phyloP scores from a whole-genome alignment of 2,113 vertebrate species.

The Peromyscus leucopus region DNA sequence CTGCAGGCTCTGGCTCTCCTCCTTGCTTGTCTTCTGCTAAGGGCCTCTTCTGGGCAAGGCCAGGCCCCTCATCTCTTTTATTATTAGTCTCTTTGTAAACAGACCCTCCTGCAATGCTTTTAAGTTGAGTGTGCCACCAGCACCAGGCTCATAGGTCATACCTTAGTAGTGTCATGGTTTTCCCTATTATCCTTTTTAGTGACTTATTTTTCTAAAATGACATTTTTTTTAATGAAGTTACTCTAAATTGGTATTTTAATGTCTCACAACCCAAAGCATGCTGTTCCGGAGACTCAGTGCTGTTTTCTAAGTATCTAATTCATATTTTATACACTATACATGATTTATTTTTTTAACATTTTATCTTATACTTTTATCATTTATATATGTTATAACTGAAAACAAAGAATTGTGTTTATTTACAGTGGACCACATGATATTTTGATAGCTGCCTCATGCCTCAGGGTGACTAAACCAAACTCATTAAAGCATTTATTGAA shows the following conservation, averaged over 20 bases:
- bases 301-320: background rate
- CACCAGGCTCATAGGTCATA: background rate
- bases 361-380: background rate
- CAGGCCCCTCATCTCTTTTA: background rate
- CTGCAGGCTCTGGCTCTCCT: background rate
- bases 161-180: background rate
- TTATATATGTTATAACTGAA: background rate
- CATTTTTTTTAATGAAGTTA: background rate
- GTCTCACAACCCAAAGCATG: background rate
- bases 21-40: background rate
- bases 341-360: background rate
- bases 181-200: background rate
- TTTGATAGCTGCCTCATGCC: background rate
- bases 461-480: background rate
- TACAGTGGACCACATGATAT: background rate
- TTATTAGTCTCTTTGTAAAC: background rate
- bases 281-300: background rate
- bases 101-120: background rate
- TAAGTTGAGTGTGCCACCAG: background rate
- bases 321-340: background rate
- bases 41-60: background rate
- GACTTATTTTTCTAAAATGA: background rate
- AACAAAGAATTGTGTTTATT: background rate
- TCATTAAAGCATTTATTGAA: background rate
- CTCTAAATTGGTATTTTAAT: constrained; percentile 7